A percentile compares a stretch with the other conserved stretches of the same genome.
phyloP scores from a whole-genome alignment of 2,113 vertebrate species.

The Cromileptes altivelis region DNA sequence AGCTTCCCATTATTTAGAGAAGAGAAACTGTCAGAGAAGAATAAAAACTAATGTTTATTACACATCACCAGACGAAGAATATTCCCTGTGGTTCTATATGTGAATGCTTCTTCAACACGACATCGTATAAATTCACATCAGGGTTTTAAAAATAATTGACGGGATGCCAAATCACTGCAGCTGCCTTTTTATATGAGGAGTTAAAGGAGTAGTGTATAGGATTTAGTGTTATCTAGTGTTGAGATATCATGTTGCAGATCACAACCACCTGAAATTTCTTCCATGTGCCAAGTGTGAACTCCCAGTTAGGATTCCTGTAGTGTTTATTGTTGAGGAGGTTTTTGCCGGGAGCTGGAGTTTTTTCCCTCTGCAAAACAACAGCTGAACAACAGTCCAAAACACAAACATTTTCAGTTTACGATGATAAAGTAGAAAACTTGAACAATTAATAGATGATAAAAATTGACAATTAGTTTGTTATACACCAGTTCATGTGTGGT shows the following conservation, averaged over 20 bases:
- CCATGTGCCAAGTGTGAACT: too few relatives aligned
- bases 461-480: background rate
- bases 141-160: background rate
- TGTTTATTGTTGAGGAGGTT: too few relatives aligned
- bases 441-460: background rate
- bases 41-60: background rate
- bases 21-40: background rate
- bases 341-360: too few relatives aligned
- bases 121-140: background rate
- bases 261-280: too few relatives aligned
- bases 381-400: background rate
- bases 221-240: too few relatives aligned
- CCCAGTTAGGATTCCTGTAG: too few relatives aligned
- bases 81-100: background rate
- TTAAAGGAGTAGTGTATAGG: too few relatives aligned
- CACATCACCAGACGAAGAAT: background rate
- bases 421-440: background rate
- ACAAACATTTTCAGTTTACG: background rate
- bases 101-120: background rate
- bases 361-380: too few relatives aligned
- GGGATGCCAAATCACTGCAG: background rate
- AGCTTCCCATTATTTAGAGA: conserved; percentile 16
- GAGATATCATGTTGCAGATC: too few relatives aligned
- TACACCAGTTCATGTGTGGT: background rate
- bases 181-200: background rate